These are phyloP conservation scores for Pammene fasciana DNA, from an alignment of 2,888 invertebrate genomes.

Conservation along the genomic window DNA sequence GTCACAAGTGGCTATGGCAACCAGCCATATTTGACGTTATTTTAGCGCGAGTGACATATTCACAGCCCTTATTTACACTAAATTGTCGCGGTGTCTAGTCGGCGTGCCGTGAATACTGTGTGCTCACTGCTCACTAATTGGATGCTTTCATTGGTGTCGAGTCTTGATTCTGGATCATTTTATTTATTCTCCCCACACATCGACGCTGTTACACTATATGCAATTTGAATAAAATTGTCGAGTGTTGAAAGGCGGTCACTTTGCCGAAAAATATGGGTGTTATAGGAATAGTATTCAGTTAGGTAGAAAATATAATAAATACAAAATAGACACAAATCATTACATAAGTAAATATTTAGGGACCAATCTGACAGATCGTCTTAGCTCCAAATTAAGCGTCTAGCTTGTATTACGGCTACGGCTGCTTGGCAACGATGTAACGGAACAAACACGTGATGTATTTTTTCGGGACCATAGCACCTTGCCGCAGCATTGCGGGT, in stretches of 20 bases:
- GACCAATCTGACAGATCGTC: no score
- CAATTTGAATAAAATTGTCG: conserved; percentile 11
- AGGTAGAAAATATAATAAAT: background rate
- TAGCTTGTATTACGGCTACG: no score
- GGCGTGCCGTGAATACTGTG: conserved; percentile 39
- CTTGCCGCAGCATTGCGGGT: no score
- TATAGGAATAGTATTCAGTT: background rate
- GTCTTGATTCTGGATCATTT: conserved; percentile 33
- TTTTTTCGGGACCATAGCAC: no score
- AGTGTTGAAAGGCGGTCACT: background rate
- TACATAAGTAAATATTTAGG: no score
- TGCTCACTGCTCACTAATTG: conserved; percentile 40
- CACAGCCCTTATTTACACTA: conserved; percentile 38
- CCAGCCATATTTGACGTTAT: conserved; percentile 14
- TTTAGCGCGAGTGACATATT: conserved; percentile 15
- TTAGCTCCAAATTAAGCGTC: no score
- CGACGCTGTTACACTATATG: background rate
- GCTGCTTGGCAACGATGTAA: no score
- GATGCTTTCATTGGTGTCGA: conserved; percentile 33
- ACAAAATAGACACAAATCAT: background rate
- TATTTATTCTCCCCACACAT: conserved; percentile 20
- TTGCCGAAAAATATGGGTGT: background rate
- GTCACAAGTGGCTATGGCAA: background rate
- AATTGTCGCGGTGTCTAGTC: conserved; percentile 35
- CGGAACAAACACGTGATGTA: no score